Conservation (phyloP, 1,140 invertebrate genomes). For the Zaprionus inermis region DNA sequence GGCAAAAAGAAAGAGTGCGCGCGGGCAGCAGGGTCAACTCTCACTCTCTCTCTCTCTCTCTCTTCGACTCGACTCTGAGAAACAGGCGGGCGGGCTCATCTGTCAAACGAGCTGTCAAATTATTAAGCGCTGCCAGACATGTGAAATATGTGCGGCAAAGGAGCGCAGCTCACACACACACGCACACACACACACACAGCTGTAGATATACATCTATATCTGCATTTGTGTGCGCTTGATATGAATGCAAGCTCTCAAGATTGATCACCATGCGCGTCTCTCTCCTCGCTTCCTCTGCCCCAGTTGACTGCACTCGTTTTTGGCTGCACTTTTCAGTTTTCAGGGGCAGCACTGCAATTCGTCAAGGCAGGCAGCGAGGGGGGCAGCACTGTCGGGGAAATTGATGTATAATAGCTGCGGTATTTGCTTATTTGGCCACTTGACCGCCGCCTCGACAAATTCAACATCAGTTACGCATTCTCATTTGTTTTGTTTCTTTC, state of each 20-base stretch:
- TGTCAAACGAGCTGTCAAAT: constrained; percentile 75
- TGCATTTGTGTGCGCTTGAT: background rate
- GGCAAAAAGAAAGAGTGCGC: background rate
- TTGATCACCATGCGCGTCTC: constrained; percentile 72
- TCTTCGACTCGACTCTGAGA: too few species aligned
- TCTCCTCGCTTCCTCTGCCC: background rate
- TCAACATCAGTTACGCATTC: constrained; percentile 78
- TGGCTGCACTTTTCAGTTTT: constrained; percentile 60
- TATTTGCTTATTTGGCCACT: constrained; percentile 45
- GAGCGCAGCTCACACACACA: constrained; percentile 25
- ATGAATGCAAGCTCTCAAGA: constrained; percentile 58
- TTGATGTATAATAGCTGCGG: constrained; percentile 11
- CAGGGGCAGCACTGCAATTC: constrained; percentile 72
- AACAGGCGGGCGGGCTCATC: constrained; percentile 54
- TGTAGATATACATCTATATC: constrained; percentile 8
- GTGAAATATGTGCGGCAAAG: constrained; percentile 55
- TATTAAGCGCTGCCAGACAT: constrained; percentile 76
- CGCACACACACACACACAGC: constrained; percentile 10
- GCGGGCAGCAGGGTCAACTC: background rate
- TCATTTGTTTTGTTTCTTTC: constrained; percentile 64
- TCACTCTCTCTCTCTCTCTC: background rate
- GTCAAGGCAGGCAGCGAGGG: constrained; percentile 31
- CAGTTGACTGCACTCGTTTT: constrained; percentile 16
- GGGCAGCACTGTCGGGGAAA: background rate
- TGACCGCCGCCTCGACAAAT: constrained; percentile 67